Conservation (phyloP, 2,113 vertebrate genomes). For the Bagarius yarrelli region DNA sequence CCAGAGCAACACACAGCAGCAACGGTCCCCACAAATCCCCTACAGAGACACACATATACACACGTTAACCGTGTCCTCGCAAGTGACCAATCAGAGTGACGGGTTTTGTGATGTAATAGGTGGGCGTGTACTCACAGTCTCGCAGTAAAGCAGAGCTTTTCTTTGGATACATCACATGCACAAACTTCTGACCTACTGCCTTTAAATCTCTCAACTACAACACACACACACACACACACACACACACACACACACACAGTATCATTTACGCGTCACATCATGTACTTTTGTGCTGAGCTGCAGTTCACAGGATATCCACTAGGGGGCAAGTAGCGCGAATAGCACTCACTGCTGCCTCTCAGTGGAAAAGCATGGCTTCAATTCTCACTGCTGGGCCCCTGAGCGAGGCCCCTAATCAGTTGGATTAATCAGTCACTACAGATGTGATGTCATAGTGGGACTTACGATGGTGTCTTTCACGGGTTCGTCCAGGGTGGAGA, state of each 20-base stretch:
- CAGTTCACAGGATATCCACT: neutral
- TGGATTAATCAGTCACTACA: no score
- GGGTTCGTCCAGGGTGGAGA: slow-evolving; percentile 90
- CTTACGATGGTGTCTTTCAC: slow-evolving; percentile 89
- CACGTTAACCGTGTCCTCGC: neutral
- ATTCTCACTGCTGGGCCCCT: no score
- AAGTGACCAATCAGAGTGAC: slow-evolving; percentile 1
- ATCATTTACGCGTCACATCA: neutral
- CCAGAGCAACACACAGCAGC: slow-evolving; percentile 91
- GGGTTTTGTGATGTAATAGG: neutral
- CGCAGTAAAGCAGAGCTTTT: slow-evolving; percentile 86
- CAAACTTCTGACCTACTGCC: slow-evolving; percentile 94
- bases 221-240: slow-evolving; percentile 29
- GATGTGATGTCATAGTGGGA: slow-evolving; percentile 28
- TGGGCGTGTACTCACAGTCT: slow-evolving; percentile 78
- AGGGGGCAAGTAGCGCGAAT: neutral
- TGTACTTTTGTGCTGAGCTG: neutral
- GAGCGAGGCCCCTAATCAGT: no score
- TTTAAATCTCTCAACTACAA: slow-evolving; percentile 90
- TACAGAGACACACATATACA: slow-evolving; percentile 57
- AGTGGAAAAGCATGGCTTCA: no score
- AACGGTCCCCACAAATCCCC: slow-evolving; percentile 98
- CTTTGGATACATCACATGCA: slow-evolving; percentile 93
- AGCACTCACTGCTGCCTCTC: no score
- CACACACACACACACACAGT: slow-evolving; percentile 1